Evolutionary conservation across 2,888 invertebrate species (phyloP).

Genomic region (Siphonodentalium dalli): DNA sequence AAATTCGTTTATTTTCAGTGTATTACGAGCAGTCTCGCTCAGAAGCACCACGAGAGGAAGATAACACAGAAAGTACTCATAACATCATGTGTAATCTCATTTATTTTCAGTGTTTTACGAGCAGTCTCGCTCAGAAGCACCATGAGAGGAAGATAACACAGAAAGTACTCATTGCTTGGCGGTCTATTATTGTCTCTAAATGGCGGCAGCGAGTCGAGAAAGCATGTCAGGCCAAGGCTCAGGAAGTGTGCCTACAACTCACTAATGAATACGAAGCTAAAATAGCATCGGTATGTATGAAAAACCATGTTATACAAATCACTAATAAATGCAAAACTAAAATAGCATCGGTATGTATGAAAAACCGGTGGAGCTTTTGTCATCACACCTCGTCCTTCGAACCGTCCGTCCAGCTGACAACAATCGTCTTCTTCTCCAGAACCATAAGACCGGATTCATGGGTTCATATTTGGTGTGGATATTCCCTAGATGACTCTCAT

Average conservation of each 20-base stretch:
- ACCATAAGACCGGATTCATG: no score
- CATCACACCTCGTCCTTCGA: no score
- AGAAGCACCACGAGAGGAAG: constrained; percentile 36
- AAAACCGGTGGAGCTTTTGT: background rate
- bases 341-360: constrained; percentile 46
- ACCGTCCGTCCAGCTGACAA: no score
- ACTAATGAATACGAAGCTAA: constrained; percentile 58
- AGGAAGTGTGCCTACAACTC: constrained; percentile 60
- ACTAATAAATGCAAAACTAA: constrained; percentile 58
- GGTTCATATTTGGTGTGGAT: no score
- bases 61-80: constrained; percentile 30
- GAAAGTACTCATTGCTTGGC: constrained; percentile 57
- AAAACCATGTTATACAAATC: constrained; percentile 43
- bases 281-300: constrained; percentile 46
- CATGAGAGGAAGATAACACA: constrained; percentile 43
- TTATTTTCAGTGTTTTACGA: constrained; percentile 52
- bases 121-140: constrained; percentile 51
- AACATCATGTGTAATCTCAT: background rate
- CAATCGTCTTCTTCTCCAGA: no score
- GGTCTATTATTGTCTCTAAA: constrained; percentile 50
- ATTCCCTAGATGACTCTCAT: no score
- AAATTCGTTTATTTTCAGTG: constrained; percentile 38
- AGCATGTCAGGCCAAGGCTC: constrained; percentile 62
- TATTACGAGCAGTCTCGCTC: constrained; percentile 55
- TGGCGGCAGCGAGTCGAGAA: constrained; percentile 59